Percentiles rank a stretch among this genome's conserved stretches.
These are phyloP conservation scores for Cynocephalus volans DNA, from an alignment of 2,113 vertebrate species.

Conservation along the genomic window DNA sequence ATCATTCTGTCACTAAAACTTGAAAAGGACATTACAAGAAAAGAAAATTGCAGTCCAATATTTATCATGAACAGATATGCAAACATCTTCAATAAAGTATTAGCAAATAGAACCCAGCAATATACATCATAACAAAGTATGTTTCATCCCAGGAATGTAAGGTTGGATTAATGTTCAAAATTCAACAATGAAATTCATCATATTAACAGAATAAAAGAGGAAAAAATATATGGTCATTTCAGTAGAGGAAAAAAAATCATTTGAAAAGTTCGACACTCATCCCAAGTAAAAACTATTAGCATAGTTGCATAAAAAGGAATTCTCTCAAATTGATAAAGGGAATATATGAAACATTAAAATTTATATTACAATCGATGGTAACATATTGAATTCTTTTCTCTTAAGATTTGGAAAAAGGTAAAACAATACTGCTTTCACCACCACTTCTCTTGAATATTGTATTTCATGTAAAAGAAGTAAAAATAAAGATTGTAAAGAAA, in stretches of 20 bases:
- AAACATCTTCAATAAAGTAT: not conserved
- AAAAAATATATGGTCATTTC: not conserved
- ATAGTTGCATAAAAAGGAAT: not conserved
- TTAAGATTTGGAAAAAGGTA: not conserved
- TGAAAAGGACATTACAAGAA: not conserved
- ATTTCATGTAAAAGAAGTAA: not conserved
- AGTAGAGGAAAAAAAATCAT: not conserved
- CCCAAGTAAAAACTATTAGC: not conserved
- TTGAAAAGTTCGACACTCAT: not conserved
- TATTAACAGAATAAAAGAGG: not conserved
- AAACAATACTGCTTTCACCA: not conserved
- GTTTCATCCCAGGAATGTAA: not conserved
- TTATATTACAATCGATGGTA: not conserved
- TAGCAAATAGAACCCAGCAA: not conserved
- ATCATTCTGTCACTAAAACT: not conserved
- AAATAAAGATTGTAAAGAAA: not conserved
- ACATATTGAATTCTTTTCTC: not conserved
- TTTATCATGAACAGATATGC: not conserved
- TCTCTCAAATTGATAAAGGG: not conserved
- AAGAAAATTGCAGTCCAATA: not conserved
- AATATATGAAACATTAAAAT: not conserved
- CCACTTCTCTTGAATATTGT: not conserved
- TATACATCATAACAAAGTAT: not conserved
- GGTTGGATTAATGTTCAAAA: not conserved
- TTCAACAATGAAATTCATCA: not conserved